Base-by-base conservation (phyloP, 2,113 vertebrate genomes). In the Ochotona curzoniae region DNA sequence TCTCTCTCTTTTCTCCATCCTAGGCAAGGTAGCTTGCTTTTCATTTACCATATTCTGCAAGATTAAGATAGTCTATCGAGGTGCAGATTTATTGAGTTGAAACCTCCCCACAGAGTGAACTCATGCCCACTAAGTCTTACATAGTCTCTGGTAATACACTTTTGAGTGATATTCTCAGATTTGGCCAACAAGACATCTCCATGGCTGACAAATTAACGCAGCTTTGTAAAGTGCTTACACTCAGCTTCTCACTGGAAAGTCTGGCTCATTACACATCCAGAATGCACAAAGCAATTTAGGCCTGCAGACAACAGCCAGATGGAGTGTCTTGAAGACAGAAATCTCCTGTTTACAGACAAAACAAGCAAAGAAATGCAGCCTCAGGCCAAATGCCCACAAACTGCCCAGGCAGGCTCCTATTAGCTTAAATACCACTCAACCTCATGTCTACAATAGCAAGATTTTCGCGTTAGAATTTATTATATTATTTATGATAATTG, bases 271-370 rank as follows among this genome's bases (percentile, higher is more conserved):
- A n/a, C 54, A 93, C 60, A 95, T 71, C 75, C 67, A 87, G 35
- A 89, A 89, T 87, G 54, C 79, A 60, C 47, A 83, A 91, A 83
- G 87, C 70, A 69, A 90, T 57, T 66, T 81, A 76, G 17, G 30
- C 67, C 78, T 90, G 67, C 86, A 94, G 69, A 90, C 75, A 82
- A 73, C 10, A 92, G 51, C 73, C 87, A 82, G 80, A 95, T 88
- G 83, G 92, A 80, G 35, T 83, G 47, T 66, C 44, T 86, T 60
- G 51, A 86, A 83, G 74, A 85, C 28, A 82, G 66, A 95, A 83
- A 26, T 70, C 87, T 20, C 66, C 86, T 78, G 76, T 80, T 95
- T 93, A 91, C 23, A 76, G 70, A 89, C 35, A 96, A 91, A 91
- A 83, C 67, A 91, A 83, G 25, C 10, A 28, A 32, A 76, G 44